Base-by-base conservation (phyloP, 2,888 invertebrate genomes). In the Cactoblastis cactorum region DNA sequence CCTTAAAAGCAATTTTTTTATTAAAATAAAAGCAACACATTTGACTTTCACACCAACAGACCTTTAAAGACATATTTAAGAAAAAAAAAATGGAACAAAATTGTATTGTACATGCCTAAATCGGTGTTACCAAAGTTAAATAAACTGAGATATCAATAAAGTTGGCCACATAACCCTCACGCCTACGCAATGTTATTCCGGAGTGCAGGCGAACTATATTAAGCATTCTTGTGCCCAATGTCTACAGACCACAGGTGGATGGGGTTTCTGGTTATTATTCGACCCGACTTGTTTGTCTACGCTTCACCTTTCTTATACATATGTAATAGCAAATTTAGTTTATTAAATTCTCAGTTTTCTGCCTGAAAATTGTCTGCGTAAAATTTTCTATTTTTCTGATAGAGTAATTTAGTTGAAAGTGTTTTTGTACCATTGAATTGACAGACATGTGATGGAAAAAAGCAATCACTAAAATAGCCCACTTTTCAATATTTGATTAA, bases 231-330 rank as follows among this genome's bases (percentile, higher is more conserved):
- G 77, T 78, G 74, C 78, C 77, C 81, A 78, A 83, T 82, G 81
- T 84, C 80, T 81, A 78, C 83, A 86, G 86, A 64, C 61, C 68
- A 71, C 69, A 70, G 69, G 80, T 79, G 81, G 80, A 77, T 81
- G 79, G 84, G 69, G 81, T 79, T 86, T 75, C 76, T 82, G 83
- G 81, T 86, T 88, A 88, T 87, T 88, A 86, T 85, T 85, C 83
- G 61, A 77, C 80, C 34, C 34, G 64, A 71, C 75, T 72, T 77
- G 74, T 80, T 81, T 83, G 79, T 71, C 69, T 71, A 15, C 11
- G 76, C 76, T 71, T 69, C 67, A 66, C 67, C 65, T 67, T 70
- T 66, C 68, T 75, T 77, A 74, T 78, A 77, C 75, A 79, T 75
- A 78, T 71, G 71, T 71, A 28, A 28, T 28, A 28, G 28, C 28